These are phyloP conservation scores for Borostomias antarcticus DNA, from an alignment of 2,797 vertebrate genomes.

Conservation along the genomic window DNA sequence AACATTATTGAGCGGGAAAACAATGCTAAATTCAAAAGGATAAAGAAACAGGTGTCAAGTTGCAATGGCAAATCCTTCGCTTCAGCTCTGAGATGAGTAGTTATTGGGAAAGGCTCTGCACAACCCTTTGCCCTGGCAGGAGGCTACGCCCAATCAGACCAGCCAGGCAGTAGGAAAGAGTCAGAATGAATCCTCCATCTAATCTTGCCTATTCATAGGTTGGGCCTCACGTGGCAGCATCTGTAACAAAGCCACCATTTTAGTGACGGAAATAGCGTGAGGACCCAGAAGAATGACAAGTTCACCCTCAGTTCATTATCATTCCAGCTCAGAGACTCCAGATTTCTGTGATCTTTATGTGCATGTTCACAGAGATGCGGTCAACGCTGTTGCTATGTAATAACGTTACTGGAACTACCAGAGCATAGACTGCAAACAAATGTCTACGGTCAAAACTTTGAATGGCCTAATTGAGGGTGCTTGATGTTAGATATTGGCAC, in stretches of 20 bases:
- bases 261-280: conserved; percentile 1
- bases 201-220: conserved; percentile 17
- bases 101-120: no score
- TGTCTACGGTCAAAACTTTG: no score
- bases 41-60: background rate
- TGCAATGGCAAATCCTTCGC: background rate
- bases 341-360: background rate
- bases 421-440: no score
- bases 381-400: no score
- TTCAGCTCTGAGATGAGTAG: no score
- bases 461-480: no score
- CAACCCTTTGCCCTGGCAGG: no score
- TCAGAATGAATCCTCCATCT: conserved; percentile 3
- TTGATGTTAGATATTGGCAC: background rate
- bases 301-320: conserved; percentile 17
- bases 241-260: conserved; percentile 14
- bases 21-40: background rate
- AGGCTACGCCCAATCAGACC: background rate
- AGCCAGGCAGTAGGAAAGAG: conserved; percentile 6
- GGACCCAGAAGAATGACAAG: background rate
- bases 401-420: no score
- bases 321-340: background rate
- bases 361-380: no score
- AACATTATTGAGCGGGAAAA: background rate
- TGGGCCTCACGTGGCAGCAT: conserved; percentile 7